Evolutionary conservation across 2,797 vertebrate species (phyloP).

Genomic region (Alfaro cultratus): DNA sequence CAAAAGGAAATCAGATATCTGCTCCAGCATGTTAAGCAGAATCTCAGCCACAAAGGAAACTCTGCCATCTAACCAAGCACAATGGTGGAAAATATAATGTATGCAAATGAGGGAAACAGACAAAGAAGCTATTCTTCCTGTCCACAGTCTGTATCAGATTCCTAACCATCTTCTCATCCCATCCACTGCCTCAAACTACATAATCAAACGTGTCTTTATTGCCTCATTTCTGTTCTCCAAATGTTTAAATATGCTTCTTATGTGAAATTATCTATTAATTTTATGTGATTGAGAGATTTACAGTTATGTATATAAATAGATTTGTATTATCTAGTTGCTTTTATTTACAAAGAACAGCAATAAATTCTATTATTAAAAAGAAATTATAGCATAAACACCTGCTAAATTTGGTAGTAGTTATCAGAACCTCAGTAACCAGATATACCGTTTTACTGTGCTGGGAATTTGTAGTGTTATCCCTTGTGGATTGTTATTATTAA

Average conservation of each 20-base stretch:
- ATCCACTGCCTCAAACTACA: conserved; percentile 56
- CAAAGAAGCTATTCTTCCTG: conserved; percentile 77
- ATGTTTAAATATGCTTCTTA: conserved; percentile 26
- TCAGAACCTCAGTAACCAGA: background rate
- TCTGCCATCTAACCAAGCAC: conserved; percentile 75
- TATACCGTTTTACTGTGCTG: too few relatives aligned
- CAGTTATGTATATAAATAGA: background rate
- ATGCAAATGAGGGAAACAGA: conserved; percentile 81
- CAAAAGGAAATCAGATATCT: conserved; percentile 70
- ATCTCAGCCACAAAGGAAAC: conserved; percentile 74
- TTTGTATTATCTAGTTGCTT: background rate
- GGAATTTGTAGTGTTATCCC: too few relatives aligned
- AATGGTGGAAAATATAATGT: conserved; percentile 80
- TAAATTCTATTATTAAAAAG: background rate
- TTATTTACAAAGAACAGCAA: background rate
- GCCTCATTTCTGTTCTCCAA: conserved; percentile 22
- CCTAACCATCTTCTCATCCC: conserved; percentile 66
- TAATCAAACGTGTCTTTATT: conserved; percentile 42
- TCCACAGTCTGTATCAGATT: conserved; percentile 73
- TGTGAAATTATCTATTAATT: conserved; percentile 14
- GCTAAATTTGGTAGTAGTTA: background rate
- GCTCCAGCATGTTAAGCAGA: conserved; percentile 70
- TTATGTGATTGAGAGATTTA: conserved; percentile 3
- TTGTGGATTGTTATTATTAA: too few relatives aligned
- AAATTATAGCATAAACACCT: background rate